phyloP scores from a whole-genome alignment of 2,113 vertebrate genomes.

The Heptranchias perlo region DNA sequence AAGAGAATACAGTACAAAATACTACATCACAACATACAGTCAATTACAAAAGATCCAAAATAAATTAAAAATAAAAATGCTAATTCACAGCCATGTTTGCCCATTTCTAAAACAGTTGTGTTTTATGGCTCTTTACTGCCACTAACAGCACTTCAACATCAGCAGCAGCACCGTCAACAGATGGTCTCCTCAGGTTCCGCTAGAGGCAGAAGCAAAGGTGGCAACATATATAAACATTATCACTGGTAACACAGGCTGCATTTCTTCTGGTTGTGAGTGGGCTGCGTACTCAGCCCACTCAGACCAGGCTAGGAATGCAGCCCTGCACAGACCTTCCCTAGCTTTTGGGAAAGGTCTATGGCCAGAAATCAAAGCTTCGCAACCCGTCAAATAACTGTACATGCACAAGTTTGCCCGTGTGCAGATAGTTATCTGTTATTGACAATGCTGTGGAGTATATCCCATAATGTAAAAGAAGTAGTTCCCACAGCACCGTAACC shows the following conservation, averaged over 20 bases:
- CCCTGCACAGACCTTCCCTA: background rate
- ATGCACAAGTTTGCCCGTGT: background rate
- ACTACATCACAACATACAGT: background rate
- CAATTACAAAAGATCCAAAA: background rate
- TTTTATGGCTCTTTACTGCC: background rate
- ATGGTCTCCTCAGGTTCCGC: background rate
- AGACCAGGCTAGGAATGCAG: background rate
- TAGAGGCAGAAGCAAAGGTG: background rate
- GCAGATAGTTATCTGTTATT: background rate
- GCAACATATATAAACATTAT: background rate
- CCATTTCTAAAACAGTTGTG: background rate
- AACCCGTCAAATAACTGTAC: background rate
- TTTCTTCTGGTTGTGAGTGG: background rate
- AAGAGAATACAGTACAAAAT: background rate
- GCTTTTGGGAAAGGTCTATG: background rate
- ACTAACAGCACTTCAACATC: background rate
- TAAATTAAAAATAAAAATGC: background rate
- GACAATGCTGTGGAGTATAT: background rate
- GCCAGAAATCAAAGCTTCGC: background rate
- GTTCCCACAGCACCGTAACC: background rate
- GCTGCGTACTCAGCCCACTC: background rate
- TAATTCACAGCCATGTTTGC: background rate
- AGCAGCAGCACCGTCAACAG: background rate
- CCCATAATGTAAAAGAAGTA: background rate
- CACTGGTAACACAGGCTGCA: background rate